Base-by-base conservation (phyloP, 37 sponge, comb jelly and placozoan genomes). In the Corticium candelabrum region DNA sequence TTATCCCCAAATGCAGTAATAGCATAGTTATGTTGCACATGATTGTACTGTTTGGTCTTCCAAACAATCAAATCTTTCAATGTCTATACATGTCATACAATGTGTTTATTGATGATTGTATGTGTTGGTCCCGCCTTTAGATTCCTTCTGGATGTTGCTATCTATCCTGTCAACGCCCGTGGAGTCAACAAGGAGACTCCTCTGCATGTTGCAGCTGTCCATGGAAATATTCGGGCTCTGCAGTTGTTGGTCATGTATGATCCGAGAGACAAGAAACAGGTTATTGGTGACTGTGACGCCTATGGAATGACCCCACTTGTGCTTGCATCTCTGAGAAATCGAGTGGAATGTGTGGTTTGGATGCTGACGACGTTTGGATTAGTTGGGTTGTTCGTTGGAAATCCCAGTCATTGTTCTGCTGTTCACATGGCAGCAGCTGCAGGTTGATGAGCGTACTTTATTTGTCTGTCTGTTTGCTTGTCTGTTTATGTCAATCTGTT, bases 271-370 rank as follows among this genome's bases (percentile, higher is more conserved):
- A 70, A 35, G 73, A 15, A 7, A 70, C 5, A 4, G 35, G 5
- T 70, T 4, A 7, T 15, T 5, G 73, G 31, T 4, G 73, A 70
- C 73, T 7, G 5, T 32, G 73, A 70, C 31, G 31, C 31, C 35
- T 4, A 32, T 32, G 73, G 73, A 4, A 4, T 70, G 5, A 29
- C 73, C 31, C 29, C 73, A 4, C 7, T 70, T 34, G 29, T 7
- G 7, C 73, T 70, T 4, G 73, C 73, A 29, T 4, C 35, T 4
- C 35, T 70, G 73, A 70, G 21, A 15, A 70, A 70, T 70, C 73
- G 73, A 4, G 5, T 5, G 29, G 35, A 34, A 4, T 30, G 5
- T 4, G 73, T 70, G 31, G 73, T 32, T 7, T 70, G 73, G 73
- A 70, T 70, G 21, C 73, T 70, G 35, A 34, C 5, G 31, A 15